A percentile compares a stretch with the other conserved stretches of the same genome.
Evolutionary conservation across 2,113 vertebrate species (phyloP).

Genomic region (Phalacrocorax pelagicus): DNA sequence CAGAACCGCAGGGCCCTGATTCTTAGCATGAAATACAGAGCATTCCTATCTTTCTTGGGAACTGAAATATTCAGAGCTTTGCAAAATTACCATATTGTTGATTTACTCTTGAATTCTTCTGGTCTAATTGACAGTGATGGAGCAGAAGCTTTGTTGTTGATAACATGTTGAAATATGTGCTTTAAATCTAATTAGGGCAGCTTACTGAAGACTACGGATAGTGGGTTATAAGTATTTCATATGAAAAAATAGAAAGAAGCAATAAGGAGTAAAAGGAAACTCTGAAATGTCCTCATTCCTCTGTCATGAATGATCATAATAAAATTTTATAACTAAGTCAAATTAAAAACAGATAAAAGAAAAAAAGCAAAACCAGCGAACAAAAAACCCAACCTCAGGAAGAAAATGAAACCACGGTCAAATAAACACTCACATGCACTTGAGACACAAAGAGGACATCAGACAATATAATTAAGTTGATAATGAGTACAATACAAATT

Average conservation of each 20-base stretch:
- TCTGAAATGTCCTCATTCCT: not conserved
- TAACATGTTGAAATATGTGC: not conserved
- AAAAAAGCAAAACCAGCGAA: not conserved
- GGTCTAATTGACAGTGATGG: not conserved
- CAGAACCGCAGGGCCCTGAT: not conserved
- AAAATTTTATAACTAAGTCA: not conserved
- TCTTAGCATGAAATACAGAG: not conserved
- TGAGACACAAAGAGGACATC: not conserved
- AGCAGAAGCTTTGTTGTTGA: not conserved
- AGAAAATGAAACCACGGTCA: not conserved
- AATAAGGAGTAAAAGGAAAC: not conserved
- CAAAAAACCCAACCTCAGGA: not conserved
- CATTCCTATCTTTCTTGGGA: not conserved
- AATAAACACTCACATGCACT: not conserved
- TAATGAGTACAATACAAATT: not conserved
- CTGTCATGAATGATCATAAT: not conserved
- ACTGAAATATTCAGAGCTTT: not conserved
- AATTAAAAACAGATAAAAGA: not conserved
- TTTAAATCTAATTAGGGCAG: constrained; percentile 1
- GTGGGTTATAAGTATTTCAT: not conserved
- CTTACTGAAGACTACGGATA: not conserved
- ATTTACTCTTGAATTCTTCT: not conserved
- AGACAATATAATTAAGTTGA: not conserved
- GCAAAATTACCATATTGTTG: not conserved
- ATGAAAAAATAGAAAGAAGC: not conserved